Conservation (phyloP, 2,113 vertebrate species). For the Rhinogobius similis region DNA sequence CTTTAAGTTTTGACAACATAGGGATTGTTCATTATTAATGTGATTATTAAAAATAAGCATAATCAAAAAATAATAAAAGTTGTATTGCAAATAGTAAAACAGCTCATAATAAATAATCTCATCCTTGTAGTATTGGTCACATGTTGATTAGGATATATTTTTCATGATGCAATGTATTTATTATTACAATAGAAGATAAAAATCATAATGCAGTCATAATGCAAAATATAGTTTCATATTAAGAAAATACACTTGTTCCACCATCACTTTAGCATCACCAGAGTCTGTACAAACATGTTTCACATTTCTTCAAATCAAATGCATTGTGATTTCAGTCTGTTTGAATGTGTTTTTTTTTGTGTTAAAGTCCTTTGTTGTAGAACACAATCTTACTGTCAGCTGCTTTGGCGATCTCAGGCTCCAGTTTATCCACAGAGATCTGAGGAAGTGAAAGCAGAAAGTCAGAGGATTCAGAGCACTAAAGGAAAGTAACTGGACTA, state of each 20-base stretch:
- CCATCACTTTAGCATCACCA: neutral
- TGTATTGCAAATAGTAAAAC: too few species aligned
- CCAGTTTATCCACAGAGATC: constrained; percentile 85
- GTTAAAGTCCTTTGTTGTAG: constrained; percentile 93
- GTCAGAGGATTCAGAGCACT: neutral
- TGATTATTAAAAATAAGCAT: too few species aligned
- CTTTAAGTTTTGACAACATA: too few species aligned
- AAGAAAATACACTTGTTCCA: neutral
- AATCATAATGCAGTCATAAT: too few species aligned
- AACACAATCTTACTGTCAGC: constrained; percentile 82
- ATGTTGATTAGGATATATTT: too few species aligned
- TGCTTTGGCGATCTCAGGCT: constrained; percentile 87
- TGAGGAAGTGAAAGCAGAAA: constrained; percentile 60
- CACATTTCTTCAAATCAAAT: neutral
- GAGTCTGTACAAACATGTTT: neutral
- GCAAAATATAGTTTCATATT: neutral
- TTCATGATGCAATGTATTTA: too few species aligned
- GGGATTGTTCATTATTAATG: too few species aligned
- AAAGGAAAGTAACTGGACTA: too few species aligned
- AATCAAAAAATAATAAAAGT: too few species aligned
- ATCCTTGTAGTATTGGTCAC: too few species aligned
- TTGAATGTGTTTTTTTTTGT: neutral
- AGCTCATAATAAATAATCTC: too few species aligned
- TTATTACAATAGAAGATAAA: too few species aligned
- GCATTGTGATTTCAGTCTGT: neutral